Conservation (phyloP, 2,888 invertebrate genomes). For the Andrena hattorfiana region DNA sequence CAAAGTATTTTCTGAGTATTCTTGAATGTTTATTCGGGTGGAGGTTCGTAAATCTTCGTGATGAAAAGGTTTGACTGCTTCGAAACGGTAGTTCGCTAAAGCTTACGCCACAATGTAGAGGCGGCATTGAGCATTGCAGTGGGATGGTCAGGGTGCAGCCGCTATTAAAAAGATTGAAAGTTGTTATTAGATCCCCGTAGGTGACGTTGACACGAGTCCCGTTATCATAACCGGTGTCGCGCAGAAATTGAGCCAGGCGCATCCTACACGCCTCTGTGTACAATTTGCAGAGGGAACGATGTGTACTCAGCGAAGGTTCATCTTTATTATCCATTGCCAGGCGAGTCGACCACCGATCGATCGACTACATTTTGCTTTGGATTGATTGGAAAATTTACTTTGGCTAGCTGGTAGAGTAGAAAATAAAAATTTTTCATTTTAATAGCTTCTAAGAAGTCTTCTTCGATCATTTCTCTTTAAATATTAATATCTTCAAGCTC, state of each 20-base stretch:
- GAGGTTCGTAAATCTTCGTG: too few relatives aligned
- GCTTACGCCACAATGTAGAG: not conserved
- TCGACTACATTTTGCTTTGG: constrained; percentile 1
- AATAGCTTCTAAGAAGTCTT: not conserved
- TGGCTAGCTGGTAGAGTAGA: not conserved
- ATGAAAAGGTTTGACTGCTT: not conserved
- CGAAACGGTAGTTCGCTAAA: not conserved
- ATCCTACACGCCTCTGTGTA: constrained; percentile 63
- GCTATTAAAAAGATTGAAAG: constrained; percentile 31
- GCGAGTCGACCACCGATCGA: not conserved
- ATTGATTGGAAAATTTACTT: constrained; percentile 18
- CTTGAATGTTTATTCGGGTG: too few relatives aligned
- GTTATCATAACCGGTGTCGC: constrained; percentile 53
- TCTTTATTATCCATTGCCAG: constrained; percentile 41
- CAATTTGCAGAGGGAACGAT: constrained; percentile 40
- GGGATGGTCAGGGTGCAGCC: constrained; percentile 10
- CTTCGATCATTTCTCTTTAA: not conserved
- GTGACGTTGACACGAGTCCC: constrained; percentile 50
- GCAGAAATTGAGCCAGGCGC: constrained; percentile 58
- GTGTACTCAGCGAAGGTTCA: constrained; percentile 26
- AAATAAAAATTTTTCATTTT: not conserved
- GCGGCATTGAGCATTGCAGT: not conserved
- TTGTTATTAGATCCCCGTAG: constrained; percentile 35
- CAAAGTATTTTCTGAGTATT: too few relatives aligned
- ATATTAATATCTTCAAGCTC: not conserved